phyloP scores from a whole-genome alignment of 2,888 invertebrate species.

The Anagyrus pseudococci region DNA sequence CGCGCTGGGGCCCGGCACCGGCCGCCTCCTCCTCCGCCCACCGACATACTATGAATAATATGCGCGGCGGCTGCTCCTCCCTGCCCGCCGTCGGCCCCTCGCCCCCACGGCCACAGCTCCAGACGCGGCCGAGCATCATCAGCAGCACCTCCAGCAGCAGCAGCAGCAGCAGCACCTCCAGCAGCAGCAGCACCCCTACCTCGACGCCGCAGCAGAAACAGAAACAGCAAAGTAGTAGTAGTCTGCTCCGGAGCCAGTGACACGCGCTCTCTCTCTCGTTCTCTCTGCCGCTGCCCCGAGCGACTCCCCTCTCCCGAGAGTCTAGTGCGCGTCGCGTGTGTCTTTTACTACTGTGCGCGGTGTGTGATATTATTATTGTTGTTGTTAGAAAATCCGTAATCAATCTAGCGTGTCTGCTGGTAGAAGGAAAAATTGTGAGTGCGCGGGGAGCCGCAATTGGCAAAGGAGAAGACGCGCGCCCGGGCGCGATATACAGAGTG shows the following conservation, averaged over 20 bases:
- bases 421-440: no score
- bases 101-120: not conserved
- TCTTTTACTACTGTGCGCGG: no score
- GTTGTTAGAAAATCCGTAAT: no score
- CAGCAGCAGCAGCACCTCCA: not conserved
- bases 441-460: no score
- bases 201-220: not conserved
- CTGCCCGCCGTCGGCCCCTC: not conserved
- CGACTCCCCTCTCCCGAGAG: not conserved
- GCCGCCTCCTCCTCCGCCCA: not conserved
- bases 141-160: not conserved
- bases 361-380: no score
- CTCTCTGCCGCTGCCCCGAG: not conserved
- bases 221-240: not conserved
- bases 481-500: no score
- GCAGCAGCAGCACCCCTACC: not conserved
- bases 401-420: no score
- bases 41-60: conserved; percentile 1
- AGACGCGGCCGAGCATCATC: not conserved
- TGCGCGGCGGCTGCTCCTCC: not conserved
- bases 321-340: no score
- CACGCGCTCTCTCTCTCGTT: not conserved
- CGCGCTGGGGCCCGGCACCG: not conserved
- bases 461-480: no score
- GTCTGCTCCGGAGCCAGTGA: not conserved